Percentiles rank a stretch among this genome's conserved stretches.
Conservation (phyloP, 2,797 vertebrate species). For the Silurus aristotelis region DNA sequence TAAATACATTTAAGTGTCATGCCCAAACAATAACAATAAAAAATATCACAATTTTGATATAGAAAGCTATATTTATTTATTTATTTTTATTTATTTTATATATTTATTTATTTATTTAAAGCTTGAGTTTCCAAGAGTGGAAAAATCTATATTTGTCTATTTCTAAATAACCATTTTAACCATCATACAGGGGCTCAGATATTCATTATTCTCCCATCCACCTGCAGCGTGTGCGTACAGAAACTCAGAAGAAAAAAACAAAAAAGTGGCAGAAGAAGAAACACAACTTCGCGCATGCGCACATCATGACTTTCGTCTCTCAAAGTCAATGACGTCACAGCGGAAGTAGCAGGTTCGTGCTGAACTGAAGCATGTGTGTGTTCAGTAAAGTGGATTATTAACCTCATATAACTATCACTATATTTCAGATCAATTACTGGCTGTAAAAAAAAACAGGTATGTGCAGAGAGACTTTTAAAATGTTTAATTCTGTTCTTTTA, state of each 20-base stretch:
- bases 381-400: not conserved
- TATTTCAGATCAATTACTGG: not conserved
- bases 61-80: too few relatives aligned
- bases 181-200: too few relatives aligned
- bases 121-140: too few relatives aligned
- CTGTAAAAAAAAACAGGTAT: conserved; percentile 8
- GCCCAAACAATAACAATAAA: too few relatives aligned
- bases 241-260: not conserved
- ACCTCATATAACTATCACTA: not conserved
- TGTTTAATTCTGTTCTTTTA: not conserved
- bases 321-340: conserved; percentile 53
- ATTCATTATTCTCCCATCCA: too few relatives aligned
- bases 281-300: conserved; percentile 1
- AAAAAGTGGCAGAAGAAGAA: not conserved
- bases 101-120: too few relatives aligned
- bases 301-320: conserved; percentile 34
- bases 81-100: too few relatives aligned
- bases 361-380: not conserved
- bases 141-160: too few relatives aligned
- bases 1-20: too few relatives aligned
- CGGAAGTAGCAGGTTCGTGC: too few relatives aligned
- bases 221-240: not conserved
- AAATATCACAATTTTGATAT: too few relatives aligned
- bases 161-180: too few relatives aligned
- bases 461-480: not conserved